Base-by-base conservation (phyloP, 2,888 invertebrate genomes). In the Mellilla xanthometata region DNA sequence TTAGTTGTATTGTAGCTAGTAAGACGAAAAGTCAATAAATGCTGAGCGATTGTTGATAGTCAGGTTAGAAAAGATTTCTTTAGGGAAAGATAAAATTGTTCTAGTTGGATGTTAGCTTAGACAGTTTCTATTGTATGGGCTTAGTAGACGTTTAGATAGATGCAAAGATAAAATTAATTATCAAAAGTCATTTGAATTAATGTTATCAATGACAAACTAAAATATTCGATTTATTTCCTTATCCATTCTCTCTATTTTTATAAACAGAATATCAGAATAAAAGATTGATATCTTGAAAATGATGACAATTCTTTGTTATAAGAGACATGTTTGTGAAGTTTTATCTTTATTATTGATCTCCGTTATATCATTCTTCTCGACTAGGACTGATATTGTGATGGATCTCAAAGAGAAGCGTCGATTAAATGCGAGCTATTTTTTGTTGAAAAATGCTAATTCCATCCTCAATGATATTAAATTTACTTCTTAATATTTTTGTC, bases 321-420 rank as follows among this genome's bases (percentile, higher is more conserved):
- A n/a, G n/a, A n/a, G n/a, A n/a, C n/a, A n/a, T n/a, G n/a, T n/a
- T n/a, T n/a, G n/a, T n/a, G n/a, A n/a, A n/a, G n/a, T n/a, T 24
- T 24, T 24, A 1, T 8, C 24, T 23, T 2, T 24, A 24, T 24
- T 24, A 8, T 19, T 5, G 28, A 23, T 39, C 23, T 43, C 12
- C 29, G 8, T 35, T 6, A 19, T 26, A 13, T 23, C 12, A 12
- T 33, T 30, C 9, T 36, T 38, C 24, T 19, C 7, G 5, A 23
- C 30, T 31, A 31, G 49, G 34, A 50, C 52, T 51, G 51, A 52
- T 45, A 39, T 46, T 24, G 45, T 36, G 48, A 54, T 54, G 49
- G 56, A 56, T 56, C 56, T 56, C 56, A 54, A 39, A 28, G 49
- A 45, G 26, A 6, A 33, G 43, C 49, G 49, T 52, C 23, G 43